Evolutionary conservation across 1,140 invertebrate species (phyloP), one percentile per base, ranked within the genome.

Genomic region (Bactericera cockerelli): DNA sequence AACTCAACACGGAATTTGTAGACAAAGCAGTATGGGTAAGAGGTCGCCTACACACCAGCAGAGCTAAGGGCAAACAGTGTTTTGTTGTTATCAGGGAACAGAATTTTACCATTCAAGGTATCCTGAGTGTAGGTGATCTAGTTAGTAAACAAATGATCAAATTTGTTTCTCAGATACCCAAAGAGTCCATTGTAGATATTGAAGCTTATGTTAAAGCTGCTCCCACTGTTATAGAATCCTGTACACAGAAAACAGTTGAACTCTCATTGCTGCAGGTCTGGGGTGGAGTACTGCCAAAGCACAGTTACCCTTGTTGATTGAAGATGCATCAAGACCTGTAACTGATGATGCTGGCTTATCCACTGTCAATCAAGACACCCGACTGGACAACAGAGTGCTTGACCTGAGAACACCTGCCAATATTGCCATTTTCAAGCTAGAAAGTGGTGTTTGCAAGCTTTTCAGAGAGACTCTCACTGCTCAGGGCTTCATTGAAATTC

Each of bases 101-200:
- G 67, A 86, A 88, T 42, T 87, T 83, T 70, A 96, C 93, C 0
- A 83, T 98, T 1, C 96, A 99, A 76, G 83, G 87, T 57, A 73
- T 98, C 54, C 70, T 87, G 22, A 83, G 83, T 63, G 93, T 98
- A 4, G 83, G 79, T 63, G 86, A 92, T 57, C 78, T 78, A 55
- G 76, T 91, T 62, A 97, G 92, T 70, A 98, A 96, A 72, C 84
- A 90, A 70, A 95, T 99, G 89, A 81, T 99, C 13, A 99, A 98
- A 75, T 99, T 96, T 75, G 81, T 83, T 63, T 84, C 91, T 67
- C 85, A 84, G 89, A 83, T 94, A 62, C 79, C 83, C 8, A 93
- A 93, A 71, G 96, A 99, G 69, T 97, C 93, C 1, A 93, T 99
- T 61, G 75, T 99, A 24, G 95, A 99, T 76, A 77, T 98, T 1